Conservation (phyloP, 2,113 vertebrate species). For the Setophaga petechia region DNA sequence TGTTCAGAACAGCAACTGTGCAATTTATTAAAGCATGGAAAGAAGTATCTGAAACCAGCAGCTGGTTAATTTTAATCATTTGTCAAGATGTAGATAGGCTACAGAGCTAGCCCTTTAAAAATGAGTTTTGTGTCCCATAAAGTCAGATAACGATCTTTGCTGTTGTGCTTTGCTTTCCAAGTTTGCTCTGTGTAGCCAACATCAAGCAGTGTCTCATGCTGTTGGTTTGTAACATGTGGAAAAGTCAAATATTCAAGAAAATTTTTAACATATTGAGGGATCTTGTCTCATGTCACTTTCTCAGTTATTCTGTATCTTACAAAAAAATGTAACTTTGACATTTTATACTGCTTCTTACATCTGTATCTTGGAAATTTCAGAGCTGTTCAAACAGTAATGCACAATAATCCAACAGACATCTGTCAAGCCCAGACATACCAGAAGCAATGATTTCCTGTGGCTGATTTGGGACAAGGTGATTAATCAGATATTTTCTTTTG, state of each 20-base stretch:
- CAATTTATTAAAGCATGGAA: not conserved
- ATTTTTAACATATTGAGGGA: not conserved
- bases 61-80: not conserved
- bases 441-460: not conserved
- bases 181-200: not conserved
- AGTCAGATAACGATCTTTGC: not conserved
- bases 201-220: not conserved
- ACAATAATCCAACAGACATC: not conserved
- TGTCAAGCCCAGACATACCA: not conserved
- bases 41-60: not conserved
- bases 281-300: not conserved
- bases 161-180: not conserved
- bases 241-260: not conserved
- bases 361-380: not conserved
- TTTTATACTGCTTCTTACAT: not conserved
- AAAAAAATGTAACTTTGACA: not conserved
- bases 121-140: rapidly evolving
- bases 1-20: not conserved
- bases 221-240: not conserved
- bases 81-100: not conserved
- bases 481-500: slow-evolving; percentile 27
- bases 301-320: not conserved
- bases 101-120: not conserved
- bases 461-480: not conserved
- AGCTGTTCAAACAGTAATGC: not conserved